These are phyloP conservation scores for Dolichopus griseipennis DNA, from an alignment of 2,888 invertebrate species.

Conservation along the genomic window DNA sequence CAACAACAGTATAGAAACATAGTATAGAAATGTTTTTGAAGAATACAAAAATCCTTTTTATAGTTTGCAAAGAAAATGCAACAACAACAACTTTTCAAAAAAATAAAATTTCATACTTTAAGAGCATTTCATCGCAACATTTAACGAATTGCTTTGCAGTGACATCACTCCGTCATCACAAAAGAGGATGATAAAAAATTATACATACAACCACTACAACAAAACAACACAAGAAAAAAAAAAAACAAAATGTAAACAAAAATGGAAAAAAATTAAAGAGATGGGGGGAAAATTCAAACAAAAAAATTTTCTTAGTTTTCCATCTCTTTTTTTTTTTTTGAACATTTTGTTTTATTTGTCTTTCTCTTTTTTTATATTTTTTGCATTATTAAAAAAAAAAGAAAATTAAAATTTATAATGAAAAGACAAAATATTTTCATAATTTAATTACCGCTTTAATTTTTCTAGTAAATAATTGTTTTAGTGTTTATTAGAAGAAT, in stretches of 20 bases:
- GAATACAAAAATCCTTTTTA: too few species aligned
- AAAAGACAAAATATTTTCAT: not conserved
- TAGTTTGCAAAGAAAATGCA: too few species aligned
- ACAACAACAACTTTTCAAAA: too few species aligned
- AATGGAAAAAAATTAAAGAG: too few species aligned
- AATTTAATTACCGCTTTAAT: conserved; percentile 3
- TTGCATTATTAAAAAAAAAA: not conserved
- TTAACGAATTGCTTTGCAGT: not conserved
- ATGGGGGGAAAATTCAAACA: too few species aligned
- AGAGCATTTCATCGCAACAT: not conserved
- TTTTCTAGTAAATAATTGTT: conserved; percentile 6
- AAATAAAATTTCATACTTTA: too few species aligned
- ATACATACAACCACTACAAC: not conserved
- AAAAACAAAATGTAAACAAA: not conserved
- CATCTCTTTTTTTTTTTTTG: not conserved
- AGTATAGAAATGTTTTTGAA: too few species aligned
- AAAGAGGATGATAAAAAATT: not conserved
- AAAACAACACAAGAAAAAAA: not conserved
- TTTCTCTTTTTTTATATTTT: not conserved
- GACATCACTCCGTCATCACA: not conserved
- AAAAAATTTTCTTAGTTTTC: too few species aligned
- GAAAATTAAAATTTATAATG: not conserved
- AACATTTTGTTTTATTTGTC: not conserved
- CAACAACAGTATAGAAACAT: too few species aligned
- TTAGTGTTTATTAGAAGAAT: too few species aligned